These are phyloP conservation scores for Phodopus roborovskii DNA, from an alignment of 2,113 vertebrate species.

Conservation along the genomic window DNA sequence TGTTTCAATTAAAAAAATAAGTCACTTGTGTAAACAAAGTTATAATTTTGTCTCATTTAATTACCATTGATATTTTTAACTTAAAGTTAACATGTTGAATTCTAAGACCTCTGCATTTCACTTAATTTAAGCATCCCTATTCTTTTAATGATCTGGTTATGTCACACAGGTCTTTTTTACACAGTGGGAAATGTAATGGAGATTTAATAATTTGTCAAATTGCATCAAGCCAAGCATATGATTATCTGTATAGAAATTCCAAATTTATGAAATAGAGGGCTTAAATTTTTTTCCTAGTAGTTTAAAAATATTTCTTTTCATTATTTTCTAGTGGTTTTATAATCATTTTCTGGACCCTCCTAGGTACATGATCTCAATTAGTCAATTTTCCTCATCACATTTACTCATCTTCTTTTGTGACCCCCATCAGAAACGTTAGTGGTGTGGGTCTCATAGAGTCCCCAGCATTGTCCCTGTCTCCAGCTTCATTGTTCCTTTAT, in stretches of 20 bases:
- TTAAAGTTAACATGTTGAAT: neutral
- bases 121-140: neutral
- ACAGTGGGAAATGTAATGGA: neutral
- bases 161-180: neutral
- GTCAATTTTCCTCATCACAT: neutral
- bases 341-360: neutral
- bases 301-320: neutral
- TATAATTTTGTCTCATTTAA: neutral
- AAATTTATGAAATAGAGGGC: neutral
- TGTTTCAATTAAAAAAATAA: conserved; percentile 15
- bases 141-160: neutral
- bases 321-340: neutral
- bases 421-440: neutral
- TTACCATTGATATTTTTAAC: conserved; percentile 11
- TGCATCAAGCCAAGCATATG: neutral
- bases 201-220: neutral
- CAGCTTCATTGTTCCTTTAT: neutral
- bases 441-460: neutral
- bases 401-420: neutral
- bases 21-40: neutral
- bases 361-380: neutral
- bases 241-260: neutral
- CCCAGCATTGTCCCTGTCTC: neutral
- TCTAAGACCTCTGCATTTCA: neutral
- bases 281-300: neutral